Evolutionary conservation across 2,113 vertebrate species (phyloP), one percentile per base, ranked within the genome.

Genomic region (Ailuropoda melanoleuca): DNA sequence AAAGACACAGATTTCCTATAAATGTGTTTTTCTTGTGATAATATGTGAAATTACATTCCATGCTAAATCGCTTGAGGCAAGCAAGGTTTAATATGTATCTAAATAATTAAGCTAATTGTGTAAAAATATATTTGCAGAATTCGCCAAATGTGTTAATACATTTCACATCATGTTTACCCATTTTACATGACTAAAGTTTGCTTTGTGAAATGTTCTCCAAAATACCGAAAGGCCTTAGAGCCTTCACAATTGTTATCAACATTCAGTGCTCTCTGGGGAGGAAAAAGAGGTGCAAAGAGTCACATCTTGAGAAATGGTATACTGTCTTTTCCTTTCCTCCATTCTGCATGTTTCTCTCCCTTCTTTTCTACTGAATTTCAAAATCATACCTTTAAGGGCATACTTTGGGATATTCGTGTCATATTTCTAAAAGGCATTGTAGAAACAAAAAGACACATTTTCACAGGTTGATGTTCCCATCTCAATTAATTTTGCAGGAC

Each of bases 101-200:
- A 97, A 98, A 98, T 98, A 98, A 98, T 98, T 98, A 98, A 96
- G 98, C 98, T 98, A 98, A 98, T 98, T 98, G 97, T 98, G 98
- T 98, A 98, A 97, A 98, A 98, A 98, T 98, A 97, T 98, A 98
- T 98, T 98, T 98, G 97, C 98, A 94, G 97, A 96, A 98, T 97
- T 96, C 90, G 62, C 88, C 96, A 96, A 98, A 98, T 98, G 98
- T 98, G 98, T 98, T 98, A 98, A 98, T 98, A 98, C 95, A 98
- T 98, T 97, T 98, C 93, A 96, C 90, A 97, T 97, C 96, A 87
- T 98, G 97, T 98, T 98, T 98, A 97, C 97, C 97, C 97, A 97
- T 98, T 95, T 95, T 95, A 92, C 94, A 95, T 98, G 93, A 97
- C 90, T 96, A 88, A 95, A 98, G 96, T 97, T 98, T 97, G 97